Evolutionary conservation across 2,113 vertebrate species (phyloP).

Genomic region (Chaetops frenatus): DNA sequence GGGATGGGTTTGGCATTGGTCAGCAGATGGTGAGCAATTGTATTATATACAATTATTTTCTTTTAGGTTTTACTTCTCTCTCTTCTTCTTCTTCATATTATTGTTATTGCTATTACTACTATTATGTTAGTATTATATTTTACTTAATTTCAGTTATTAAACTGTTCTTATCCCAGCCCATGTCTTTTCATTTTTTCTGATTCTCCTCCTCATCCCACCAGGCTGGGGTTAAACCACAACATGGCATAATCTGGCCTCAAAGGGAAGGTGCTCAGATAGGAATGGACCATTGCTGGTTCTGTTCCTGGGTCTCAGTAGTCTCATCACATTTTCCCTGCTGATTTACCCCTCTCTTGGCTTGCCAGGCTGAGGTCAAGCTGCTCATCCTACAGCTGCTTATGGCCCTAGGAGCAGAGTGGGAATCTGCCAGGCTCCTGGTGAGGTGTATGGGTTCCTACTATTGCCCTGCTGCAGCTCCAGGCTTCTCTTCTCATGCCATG

Average conservation of each 20-base stretch:
- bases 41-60: not conserved
- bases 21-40: not conserved
- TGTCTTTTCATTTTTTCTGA: not conserved
- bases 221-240: not conserved
- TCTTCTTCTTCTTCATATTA: too few species aligned
- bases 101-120: not conserved
- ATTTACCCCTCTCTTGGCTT: not conserved
- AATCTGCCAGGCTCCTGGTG: not conserved
- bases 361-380: not conserved
- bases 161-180: not conserved
- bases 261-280: not conserved
- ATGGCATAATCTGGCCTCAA: too few species aligned
- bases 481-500: not conserved
- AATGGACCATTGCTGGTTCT: not conserved
- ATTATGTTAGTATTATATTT: not conserved
- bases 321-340: not conserved
- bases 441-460: rapidly evolving
- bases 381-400: not conserved
- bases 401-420: not conserved
- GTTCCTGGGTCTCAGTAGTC: not conserved
- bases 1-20: not conserved
- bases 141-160: not conserved
- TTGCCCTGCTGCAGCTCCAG: not conserved
- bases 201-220: not conserved
- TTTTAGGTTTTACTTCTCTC: not conserved